Evolutionary conservation across 2,113 vertebrate genomes (phyloP).

Genomic region (Tor tambroides): DNA sequence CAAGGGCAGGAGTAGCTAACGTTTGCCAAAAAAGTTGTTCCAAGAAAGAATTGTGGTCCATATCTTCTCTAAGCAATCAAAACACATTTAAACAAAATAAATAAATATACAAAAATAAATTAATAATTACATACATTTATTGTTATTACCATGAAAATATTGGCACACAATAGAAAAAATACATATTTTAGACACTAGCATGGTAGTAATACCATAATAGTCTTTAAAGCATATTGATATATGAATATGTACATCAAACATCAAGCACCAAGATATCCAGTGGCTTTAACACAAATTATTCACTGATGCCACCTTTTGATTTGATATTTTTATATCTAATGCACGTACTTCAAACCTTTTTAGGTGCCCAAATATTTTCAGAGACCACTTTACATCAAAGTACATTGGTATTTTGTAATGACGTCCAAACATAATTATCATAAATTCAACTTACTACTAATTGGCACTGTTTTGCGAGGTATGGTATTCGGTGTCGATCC

Average conservation of each 20-base stretch:
- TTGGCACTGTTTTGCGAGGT: slow-evolving; percentile 69
- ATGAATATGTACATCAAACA: background rate
- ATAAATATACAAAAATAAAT: background rate
- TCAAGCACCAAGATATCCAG: background rate
- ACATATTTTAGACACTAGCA: background rate
- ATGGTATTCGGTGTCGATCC: slow-evolving; percentile 44
- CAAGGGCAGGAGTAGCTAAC: background rate
- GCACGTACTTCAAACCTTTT: background rate
- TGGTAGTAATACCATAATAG: background rate
- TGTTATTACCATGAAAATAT: background rate
- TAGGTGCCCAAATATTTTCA: background rate
- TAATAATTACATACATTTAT: background rate
- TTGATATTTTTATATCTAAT: background rate
- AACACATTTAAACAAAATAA: background rate
- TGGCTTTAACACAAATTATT: background rate
- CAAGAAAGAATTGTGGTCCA: background rate
- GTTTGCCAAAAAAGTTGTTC: slow-evolving; percentile 1
- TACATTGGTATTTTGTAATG: background rate
- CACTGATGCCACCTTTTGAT: background rate
- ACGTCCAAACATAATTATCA: background rate
- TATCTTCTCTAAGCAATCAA: background rate
- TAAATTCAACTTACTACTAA: slow-evolving; percentile 66
- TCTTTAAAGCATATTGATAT: background rate
- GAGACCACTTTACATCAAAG: background rate
- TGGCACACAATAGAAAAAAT: background rate